Base-by-base conservation (phyloP, 2,888 invertebrate species). In the Ormyrus rosae region DNA sequence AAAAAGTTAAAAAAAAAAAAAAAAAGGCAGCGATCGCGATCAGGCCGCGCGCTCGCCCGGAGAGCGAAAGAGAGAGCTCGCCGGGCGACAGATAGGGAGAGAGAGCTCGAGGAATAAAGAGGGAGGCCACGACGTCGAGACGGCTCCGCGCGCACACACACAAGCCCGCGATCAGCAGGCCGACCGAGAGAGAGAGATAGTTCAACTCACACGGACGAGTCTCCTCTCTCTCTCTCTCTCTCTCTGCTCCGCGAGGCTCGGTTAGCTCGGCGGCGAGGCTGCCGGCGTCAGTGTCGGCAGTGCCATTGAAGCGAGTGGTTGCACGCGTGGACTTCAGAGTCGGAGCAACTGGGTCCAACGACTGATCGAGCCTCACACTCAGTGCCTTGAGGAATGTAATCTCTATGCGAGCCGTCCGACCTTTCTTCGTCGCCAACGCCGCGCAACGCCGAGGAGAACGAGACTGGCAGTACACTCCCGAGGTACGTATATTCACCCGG, bases 271-370 rank as follows among this genome's bases (percentile, higher is more conserved):
- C 34, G 67, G 55, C 50, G 6, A 10, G 8, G 8, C 50, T 11
- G n/a, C 50, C 45, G 45, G 34, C 6, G 34, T 11, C 68, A 81
- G 81, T 81, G 76, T 82, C 69, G 81, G 64, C 64, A 58, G 78
- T 69, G 76, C 81, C 72, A 81, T 71, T 60, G 10, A 64, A 79
- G 76, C 76, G 76, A 58, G 71, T 53, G 60, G 79, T 84, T 81
- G 71, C 77, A 82, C 83, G 86, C 85, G 85, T 86, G 88, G 88
- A 87, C 86, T 88, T 88, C 88, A 88, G 89, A 86, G 86, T 90
- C 89, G 89, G 89, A 89, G 90, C 88, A 86, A 89, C 88, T 89
- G 88, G 58, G 89, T 89, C 89, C 89, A 86, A 83, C 84, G 84
- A 83, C 84, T 84, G 82, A 82, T 82, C 78, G 81, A 81, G 78